Conservation (phyloP, 2,797 vertebrate species). For the Xiphophorus birchmanni region DNA sequence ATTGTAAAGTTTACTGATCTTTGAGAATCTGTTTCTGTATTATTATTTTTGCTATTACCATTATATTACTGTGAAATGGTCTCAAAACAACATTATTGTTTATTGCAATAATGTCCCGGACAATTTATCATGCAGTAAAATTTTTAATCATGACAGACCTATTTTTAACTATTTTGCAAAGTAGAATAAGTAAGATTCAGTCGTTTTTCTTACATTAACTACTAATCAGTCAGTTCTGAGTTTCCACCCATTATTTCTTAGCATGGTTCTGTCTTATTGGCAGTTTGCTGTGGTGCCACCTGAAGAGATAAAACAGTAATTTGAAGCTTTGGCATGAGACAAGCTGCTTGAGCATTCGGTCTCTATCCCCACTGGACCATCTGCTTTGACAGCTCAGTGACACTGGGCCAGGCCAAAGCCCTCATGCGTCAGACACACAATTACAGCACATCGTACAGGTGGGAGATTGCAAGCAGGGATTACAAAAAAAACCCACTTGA, state of each 20-base stretch:
- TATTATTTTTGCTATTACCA: too few species aligned
- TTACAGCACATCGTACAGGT: constrained; percentile 4
- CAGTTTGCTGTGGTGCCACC: constrained; percentile 2
- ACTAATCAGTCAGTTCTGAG: background rate
- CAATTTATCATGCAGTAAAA: too few species aligned
- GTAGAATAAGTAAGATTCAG: background rate
- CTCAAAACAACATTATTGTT: too few species aligned
- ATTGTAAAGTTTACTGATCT: too few species aligned
- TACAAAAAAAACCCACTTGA: background rate
- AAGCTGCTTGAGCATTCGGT: constrained; percentile 59
- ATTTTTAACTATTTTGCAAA: background rate
- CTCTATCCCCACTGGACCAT: constrained; percentile 52
- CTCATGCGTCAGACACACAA: constrained; percentile 18
- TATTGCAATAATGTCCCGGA: too few species aligned
- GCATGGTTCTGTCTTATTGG: background rate
- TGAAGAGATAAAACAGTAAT: constrained; percentile 45
- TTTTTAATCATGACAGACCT: too few species aligned
- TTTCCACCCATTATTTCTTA: background rate
- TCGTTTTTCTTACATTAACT: background rate
- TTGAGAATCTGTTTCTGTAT: too few species aligned
- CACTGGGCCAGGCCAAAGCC: constrained; percentile 64
- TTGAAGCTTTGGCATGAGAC: constrained; percentile 54
- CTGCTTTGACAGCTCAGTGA: constrained; percentile 64
- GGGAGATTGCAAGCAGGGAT: background rate
- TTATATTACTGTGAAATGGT: too few species aligned